A percentile compares a stretch with the other conserved stretches of the same genome.
phyloP scores from a whole-genome alignment of 2,888 invertebrate species.

The Maniola hyperantus region DNA sequence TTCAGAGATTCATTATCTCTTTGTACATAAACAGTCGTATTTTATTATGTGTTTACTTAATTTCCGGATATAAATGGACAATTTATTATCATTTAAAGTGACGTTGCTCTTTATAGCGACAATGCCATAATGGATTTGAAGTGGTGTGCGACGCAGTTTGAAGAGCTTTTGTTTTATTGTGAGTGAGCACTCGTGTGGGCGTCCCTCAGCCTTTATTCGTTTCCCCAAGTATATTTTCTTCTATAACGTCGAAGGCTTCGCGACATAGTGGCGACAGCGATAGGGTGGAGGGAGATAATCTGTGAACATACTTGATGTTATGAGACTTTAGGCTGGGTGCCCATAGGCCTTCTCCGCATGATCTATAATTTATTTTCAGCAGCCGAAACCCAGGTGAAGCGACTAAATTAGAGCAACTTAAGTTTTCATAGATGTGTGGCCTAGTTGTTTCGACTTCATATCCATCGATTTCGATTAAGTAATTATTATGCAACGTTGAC shows the following conservation, averaged over 20 bases:
- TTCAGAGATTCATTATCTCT: slow-evolving; percentile 40
- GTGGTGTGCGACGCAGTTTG: slow-evolving; percentile 42
- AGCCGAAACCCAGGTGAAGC: too few species aligned
- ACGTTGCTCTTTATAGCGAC: slow-evolving; percentile 41
- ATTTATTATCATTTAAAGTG: slow-evolving; percentile 44
- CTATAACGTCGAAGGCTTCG: slow-evolving; percentile 56
- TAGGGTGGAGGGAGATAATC: slow-evolving; percentile 40
- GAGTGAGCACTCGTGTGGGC: slow-evolving; percentile 64
- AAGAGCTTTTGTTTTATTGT: slow-evolving; percentile 69
- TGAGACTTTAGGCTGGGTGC: neutral
- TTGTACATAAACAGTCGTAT: slow-evolving; percentile 43
- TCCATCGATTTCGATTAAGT: too few species aligned
- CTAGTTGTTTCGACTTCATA: too few species aligned
- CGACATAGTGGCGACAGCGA: slow-evolving; percentile 54
- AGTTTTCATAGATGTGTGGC: too few species aligned
- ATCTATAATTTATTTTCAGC: too few species aligned
- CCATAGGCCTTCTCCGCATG: neutral
- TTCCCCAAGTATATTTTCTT: slow-evolving; percentile 66
- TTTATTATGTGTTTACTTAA: slow-evolving; percentile 43
- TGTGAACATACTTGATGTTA: slow-evolving; percentile 25
- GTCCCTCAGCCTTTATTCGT: slow-evolving; percentile 71
- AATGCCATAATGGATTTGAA: slow-evolving; percentile 43
- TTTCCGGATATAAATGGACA: slow-evolving; percentile 45
- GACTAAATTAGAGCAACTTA: too few species aligned
- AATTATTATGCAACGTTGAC: too few species aligned